These are phyloP conservation scores for Corythaixoides concolor DNA, from an alignment of 2,113 vertebrate genomes.

Conservation along the genomic window DNA sequence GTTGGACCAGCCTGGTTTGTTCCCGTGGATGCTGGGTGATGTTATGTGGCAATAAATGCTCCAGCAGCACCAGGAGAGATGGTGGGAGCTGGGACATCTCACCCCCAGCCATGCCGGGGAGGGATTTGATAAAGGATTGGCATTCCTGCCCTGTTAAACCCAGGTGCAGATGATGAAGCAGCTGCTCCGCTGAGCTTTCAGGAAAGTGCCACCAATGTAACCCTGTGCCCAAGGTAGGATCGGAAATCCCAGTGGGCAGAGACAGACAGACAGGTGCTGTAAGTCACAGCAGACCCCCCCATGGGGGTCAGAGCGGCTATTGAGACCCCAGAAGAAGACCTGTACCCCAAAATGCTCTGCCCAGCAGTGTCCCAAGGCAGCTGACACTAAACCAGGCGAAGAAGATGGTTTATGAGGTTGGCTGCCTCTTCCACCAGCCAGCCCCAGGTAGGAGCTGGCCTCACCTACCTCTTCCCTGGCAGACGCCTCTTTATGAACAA, in stretches of 20 bases:
- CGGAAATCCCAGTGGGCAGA: background rate
- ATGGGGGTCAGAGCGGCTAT: too few species aligned
- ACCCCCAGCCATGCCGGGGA: background rate
- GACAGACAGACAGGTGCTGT: background rate
- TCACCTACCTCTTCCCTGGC: background rate
- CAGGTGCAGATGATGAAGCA: accelerated
- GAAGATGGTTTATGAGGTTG: background rate
- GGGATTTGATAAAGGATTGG: background rate
- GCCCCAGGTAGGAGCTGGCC: background rate
- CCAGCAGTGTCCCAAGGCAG: background rate
- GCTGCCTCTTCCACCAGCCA: background rate
- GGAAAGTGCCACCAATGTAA: background rate
- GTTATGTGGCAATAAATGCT: background rate
- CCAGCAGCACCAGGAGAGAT: background rate
- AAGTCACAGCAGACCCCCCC: background rate
- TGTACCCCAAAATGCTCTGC: background rate
- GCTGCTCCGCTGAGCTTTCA: background rate
- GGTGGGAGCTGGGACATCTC: background rate
- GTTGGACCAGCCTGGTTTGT: background rate
- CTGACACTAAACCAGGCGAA: background rate
- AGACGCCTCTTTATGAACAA: background rate
- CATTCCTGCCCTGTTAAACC: background rate
- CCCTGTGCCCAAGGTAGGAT: background rate
- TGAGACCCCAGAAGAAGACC: background rate
- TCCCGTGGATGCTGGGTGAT: background rate